Evolutionary conservation across 37 sponge, comb jelly and placozoan species (phyloP).

Genomic region (Dysidea cf. avara): DNA sequence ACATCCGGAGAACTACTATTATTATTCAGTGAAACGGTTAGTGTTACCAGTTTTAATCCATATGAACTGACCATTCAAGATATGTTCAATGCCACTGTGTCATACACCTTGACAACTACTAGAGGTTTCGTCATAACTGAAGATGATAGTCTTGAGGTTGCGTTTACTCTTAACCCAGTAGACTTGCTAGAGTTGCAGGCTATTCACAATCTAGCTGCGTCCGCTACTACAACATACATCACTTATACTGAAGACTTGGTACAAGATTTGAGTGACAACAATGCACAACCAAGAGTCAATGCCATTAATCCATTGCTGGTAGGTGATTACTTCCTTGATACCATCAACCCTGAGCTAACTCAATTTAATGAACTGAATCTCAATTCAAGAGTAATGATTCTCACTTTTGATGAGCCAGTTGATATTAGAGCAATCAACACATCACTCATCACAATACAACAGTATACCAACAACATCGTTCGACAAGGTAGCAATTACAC

Average conservation of each 20-base stretch:
- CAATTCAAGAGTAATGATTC: slow-evolving; percentile 16
- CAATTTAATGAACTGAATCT: slow-evolving; percentile 62
- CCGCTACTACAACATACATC: slow-evolving; percentile 57
- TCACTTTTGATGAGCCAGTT: slow-evolving; percentile 78
- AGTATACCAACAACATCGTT: slow-evolving; percentile 11
- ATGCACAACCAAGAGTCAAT: slow-evolving; percentile 13
- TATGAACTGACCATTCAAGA: slow-evolving; percentile 52
- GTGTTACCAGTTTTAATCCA: slow-evolving; percentile 51
- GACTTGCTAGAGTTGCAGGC: slow-evolving; percentile 72
- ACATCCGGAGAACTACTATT: slow-evolving; percentile 43
- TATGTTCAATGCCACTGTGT: background rate
- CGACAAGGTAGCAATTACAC: slow-evolving; percentile 20
- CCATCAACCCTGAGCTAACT: slow-evolving; percentile 50
- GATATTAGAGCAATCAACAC: slow-evolving; percentile 49
- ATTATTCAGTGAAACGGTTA: slow-evolving; percentile 73
- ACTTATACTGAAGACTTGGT: slow-evolving; percentile 43
- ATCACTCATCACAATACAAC: slow-evolving; percentile 53
- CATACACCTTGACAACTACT: slow-evolving; percentile 60
- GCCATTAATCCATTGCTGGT: slow-evolving; percentile 40
- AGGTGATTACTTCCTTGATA: slow-evolving; percentile 40
- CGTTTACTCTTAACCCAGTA: slow-evolving; percentile 21
- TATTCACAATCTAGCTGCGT: slow-evolving; percentile 56
- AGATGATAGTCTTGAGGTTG: slow-evolving; percentile 27
- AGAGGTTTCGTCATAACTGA: background rate
- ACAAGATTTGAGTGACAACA: slow-evolving; percentile 51